Percentiles rank a stretch among this genome's conserved stretches.
phyloP scores from a whole-genome alignment of 2,113 vertebrate species.

The Oreochromis spilurus region DNA sequence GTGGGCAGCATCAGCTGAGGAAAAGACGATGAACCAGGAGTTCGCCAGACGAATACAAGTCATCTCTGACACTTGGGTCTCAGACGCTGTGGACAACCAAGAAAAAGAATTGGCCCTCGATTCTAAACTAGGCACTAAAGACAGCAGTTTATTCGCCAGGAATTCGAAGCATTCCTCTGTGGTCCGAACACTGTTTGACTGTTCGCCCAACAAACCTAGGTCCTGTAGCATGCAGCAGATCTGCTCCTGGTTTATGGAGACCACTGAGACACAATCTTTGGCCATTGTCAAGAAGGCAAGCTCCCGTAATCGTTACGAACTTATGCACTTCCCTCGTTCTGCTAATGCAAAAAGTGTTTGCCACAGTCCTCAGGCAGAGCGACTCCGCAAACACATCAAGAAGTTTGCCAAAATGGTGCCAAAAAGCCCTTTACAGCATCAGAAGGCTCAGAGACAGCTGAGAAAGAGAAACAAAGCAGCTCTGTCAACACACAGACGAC shows the following conservation, averaged over 20 bases:
- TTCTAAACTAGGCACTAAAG: conserved; percentile 21
- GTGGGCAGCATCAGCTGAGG: conserved; percentile 86
- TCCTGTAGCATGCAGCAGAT: conserved; percentile 87
- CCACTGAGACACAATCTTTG: conserved; percentile 94
- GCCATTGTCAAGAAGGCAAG: conserved; percentile 88
- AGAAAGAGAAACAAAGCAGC: conserved; percentile 60
- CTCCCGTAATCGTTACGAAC: conserved; percentile 83
- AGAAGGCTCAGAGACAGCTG: conserved; percentile 73
- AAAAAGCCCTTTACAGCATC: conserved; percentile 82
- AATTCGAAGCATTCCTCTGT: conserved; percentile 75
- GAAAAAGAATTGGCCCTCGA: conserved; percentile 40
- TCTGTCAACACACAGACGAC: conserved; percentile 56
- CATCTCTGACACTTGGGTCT: conserved; percentile 89
- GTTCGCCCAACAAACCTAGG: conserved; percentile 61
- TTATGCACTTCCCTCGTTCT: conserved; percentile 79
- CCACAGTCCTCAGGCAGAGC: conserved; percentile 79
- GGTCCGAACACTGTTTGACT: conserved; percentile 88
- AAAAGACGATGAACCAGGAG: conserved; percentile 81
- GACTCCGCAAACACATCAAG: conserved; percentile 89
- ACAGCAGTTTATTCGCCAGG: conserved; percentile 37
- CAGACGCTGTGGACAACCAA: conserved; percentile 70
- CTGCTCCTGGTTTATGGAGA: conserved; percentile 96
- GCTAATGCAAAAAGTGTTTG: conserved; percentile 72
- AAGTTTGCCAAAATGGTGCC: conserved; percentile 91
- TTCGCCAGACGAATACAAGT: conserved; percentile 82